A percentile compares a stretch with the other conserved stretches of the same genome.
Conservation (phyloP, 2,888 invertebrate species). For the Eupithecia dodoneata region DNA sequence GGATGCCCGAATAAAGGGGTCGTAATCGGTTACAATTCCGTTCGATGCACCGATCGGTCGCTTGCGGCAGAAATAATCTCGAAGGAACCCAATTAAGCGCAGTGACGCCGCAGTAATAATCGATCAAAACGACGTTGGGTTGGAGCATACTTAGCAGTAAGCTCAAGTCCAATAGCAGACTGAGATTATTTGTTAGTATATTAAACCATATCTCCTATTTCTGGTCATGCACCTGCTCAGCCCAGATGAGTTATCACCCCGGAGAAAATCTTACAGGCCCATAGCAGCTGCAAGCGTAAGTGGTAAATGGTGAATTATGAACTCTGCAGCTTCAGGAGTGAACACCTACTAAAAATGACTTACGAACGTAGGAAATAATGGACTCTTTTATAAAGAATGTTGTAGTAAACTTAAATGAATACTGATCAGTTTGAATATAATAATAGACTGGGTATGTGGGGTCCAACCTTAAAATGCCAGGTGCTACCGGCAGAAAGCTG, state of each 20-base stretch:
- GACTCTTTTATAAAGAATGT: background rate
- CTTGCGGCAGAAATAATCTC: conserved; percentile 67
- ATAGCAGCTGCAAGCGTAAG: too few relatives aligned
- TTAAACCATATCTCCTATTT: background rate
- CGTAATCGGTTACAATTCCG: conserved; percentile 64
- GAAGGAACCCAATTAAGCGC: conserved; percentile 73
- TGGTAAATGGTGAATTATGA: too few relatives aligned
- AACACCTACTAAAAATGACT: too few relatives aligned
- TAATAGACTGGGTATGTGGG: background rate
- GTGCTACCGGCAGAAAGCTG: conserved; percentile 66
- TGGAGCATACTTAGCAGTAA: background rate
- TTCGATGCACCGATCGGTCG: conserved; percentile 49
- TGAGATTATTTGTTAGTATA: background rate
- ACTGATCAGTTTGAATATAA: background rate
- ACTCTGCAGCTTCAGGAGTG: too few relatives aligned
- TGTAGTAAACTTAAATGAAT: background rate
- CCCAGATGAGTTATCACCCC: too few relatives aligned
- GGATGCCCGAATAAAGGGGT: conserved; percentile 53
- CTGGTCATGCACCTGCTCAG: too few relatives aligned
- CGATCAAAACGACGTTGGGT: conserved; percentile 61
- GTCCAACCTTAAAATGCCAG: conserved; percentile 57
- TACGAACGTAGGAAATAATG: background rate
- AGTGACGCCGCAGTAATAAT: conserved; percentile 79
- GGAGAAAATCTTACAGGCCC: too few relatives aligned
- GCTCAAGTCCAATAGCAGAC: background rate